phyloP scores from a whole-genome alignment of 2,113 vertebrate species.

The Dryoscopus gambensis region DNA sequence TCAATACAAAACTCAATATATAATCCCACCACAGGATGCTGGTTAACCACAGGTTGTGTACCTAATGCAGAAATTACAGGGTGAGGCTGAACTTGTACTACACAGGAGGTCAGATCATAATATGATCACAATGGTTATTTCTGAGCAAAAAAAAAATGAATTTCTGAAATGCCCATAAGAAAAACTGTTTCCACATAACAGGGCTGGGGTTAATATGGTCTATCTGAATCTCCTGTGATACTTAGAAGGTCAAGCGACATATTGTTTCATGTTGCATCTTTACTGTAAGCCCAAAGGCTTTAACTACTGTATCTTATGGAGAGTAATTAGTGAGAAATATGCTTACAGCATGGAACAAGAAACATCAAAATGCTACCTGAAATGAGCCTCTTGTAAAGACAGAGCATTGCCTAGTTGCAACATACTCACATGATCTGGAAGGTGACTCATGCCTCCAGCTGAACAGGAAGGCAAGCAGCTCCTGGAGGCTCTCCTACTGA shows the following conservation, averaged over 20 bases:
- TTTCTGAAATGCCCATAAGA: background rate
- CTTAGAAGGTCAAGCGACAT: background rate
- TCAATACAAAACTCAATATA: background rate
- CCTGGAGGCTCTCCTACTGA: background rate
- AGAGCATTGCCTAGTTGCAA: background rate
- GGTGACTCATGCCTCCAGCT: slow-evolving; percentile 12
- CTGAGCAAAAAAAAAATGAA: background rate
- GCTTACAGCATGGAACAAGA: background rate
- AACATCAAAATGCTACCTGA: background rate
- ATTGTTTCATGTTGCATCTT: background rate
- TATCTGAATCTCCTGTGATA: background rate
- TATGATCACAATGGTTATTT: background rate
- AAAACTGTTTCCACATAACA: background rate
- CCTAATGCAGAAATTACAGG: background rate
- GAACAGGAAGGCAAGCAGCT: slow-evolving; percentile 1
- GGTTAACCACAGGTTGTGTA: background rate
- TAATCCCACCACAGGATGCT: background rate
- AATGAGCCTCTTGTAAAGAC: background rate
- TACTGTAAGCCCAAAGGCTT: background rate
- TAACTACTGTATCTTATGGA: background rate
- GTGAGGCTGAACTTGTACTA: background rate
- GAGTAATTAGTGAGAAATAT: background rate
- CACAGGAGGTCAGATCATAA: background rate
- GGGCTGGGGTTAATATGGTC: background rate
- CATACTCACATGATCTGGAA: background rate